phyloP scores from a whole-genome alignment of 37 sponge, comb jelly and placozoan genomes.

The Eunapius fragilis region DNA sequence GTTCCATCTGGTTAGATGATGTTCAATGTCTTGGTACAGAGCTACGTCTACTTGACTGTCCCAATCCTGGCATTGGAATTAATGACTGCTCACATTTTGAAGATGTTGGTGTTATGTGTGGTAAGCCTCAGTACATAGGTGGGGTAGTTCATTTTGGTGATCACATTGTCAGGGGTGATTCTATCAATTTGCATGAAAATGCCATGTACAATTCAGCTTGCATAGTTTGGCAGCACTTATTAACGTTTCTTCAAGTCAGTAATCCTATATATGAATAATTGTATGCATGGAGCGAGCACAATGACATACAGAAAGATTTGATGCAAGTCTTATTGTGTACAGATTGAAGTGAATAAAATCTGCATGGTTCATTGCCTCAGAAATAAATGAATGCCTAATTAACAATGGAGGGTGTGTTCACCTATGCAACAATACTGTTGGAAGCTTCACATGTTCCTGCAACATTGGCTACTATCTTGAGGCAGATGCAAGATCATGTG shows the following conservation, averaged over 20 bases:
- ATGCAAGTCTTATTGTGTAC: not conserved
- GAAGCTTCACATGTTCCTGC: constrained; percentile 18
- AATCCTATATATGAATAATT: no score
- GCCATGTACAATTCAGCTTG: no score
- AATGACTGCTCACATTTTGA: constrained; percentile 43
- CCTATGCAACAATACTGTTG: constrained; percentile 2
- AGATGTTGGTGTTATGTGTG: constrained; percentile 34
- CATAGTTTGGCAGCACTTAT: no score
- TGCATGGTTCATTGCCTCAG: not conserved
- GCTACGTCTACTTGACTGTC: constrained; percentile 13
- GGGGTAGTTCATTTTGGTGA: no score
- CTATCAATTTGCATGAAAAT: no score
- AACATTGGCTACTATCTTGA: constrained; percentile 22
- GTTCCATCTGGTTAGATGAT: constrained; percentile 33
- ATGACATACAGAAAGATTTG: not conserved
- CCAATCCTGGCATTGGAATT: not conserved
- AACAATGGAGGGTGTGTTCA: constrained; percentile 2
- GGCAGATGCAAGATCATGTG: constrained; percentile 5
- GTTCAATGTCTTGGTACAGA: constrained; percentile 27
- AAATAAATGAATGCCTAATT: not conserved
- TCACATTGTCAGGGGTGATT: no score
- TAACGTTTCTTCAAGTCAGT: no score
- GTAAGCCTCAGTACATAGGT: no score
- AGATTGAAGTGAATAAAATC: not conserved
- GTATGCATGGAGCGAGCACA: no score